Evolutionary conservation across 2,113 vertebrate species (phyloP), one percentile per base, ranked within the genome.

Genomic region (Malurus melanocephalus): DNA sequence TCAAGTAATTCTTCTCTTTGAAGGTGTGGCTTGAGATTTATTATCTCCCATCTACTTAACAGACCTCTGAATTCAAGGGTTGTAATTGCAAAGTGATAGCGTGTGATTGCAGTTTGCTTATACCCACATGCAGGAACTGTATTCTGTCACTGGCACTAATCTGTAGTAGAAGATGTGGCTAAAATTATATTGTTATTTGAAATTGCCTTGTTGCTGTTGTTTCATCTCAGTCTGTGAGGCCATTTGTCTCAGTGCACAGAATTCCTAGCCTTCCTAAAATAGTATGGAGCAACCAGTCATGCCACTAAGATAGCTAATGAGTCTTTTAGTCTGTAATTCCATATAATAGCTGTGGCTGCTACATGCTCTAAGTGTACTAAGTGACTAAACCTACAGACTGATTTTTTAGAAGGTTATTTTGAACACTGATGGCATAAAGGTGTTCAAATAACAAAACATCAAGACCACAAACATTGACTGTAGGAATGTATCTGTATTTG

Each of bases 221-320:
- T 93, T 88, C 23, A 15, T 95, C 20, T 89, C 68, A 72, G 74
- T 79, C 68, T 93, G 64, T 92, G 83, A 89, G 59, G 26, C 87
- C 85, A 92, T 95, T 80, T 95, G 68, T 95, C 61, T 91, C 45
- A 83, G 45, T 16, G 11, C 28, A 79, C 48, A 89, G 20, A 88
- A 93, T 95, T 92, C 55, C 59, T 94, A 46, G 18, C 45, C 56
- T 89, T 92, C 84, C 86, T 95, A 78, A 94, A 95, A 84, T 81
- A 85, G 40, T 52, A 66, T 82, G 79, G 68, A 94, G 78, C 26
- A 88, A 85, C 86, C 80, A 92, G 45, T 90, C 66, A 62, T 42
- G 64, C 35, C 65, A 52, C 40, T 89, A 80, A 85, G 61, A 92
- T 80, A 91, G 38, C 52, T 90, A 80, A 79, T 66, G 76, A 89